Base-by-base conservation (phyloP, 2,888 invertebrate genomes). In the Drosophila borealis region DNA sequence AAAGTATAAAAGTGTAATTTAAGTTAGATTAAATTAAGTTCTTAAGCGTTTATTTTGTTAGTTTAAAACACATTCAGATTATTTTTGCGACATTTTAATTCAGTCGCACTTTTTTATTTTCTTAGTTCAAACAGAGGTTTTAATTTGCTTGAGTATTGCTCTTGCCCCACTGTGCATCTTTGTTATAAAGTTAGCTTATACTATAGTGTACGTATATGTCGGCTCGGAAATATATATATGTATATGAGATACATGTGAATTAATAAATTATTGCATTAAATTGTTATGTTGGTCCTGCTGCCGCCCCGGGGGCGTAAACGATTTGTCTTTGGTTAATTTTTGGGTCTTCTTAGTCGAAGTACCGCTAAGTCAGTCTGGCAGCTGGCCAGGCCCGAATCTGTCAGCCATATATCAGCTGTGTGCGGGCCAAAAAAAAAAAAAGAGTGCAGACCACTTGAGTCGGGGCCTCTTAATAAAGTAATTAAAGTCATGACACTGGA, bases 401-500 rank as follows among this genome's bases (percentile, higher is more conserved):
- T 65, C 6, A 10, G 46, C 55, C 74, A 73, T 60, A 53, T 65
- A 78, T 60, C 59, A 59, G 72, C 41, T 41, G 48, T 74, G 73
- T 70, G 70, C 62, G 54, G 71, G 55, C 66, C 39, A 14, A 34
- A 21, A 60, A 54, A 6, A 54, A 6, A 34, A 39, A 55, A 74
- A 21, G 57, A 74, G 78, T 67, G 78, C 62, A 78, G 74, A 14
- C 60, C 78, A 57, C 25, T 66, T 60, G 41, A 48, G 54, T 39
- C 33, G 57, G 19, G 65, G 64, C 46, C 29, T 54, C 70, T 85
- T 90, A 88, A 88, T 88, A 89, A 88, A 88, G 87, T 90, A 88
- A 88, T 88, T 88, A 88, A 89, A 80, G 80, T 70, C 89, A 73
- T 88, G 90, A 90, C 89, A 84, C 73, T 77, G 78, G 55, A 73